Conservation (phyloP, 2,113 vertebrate species). For the Corapipo altera region DNA sequence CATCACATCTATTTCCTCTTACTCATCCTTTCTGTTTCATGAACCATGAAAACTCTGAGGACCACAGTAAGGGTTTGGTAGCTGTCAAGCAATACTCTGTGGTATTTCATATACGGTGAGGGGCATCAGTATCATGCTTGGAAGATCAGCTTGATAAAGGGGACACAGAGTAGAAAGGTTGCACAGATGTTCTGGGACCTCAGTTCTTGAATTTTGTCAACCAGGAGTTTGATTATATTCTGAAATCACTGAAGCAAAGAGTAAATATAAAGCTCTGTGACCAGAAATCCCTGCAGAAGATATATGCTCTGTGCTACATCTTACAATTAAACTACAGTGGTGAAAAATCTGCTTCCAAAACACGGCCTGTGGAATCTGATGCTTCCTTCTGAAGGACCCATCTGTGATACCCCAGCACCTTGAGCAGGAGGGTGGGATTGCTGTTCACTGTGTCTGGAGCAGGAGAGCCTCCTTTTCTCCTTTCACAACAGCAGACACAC, state of each 20-base stretch:
- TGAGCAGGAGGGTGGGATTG: background rate
- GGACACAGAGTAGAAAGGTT: slow-evolving; percentile 10
- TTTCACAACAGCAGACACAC: background rate
- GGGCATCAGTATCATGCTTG: slow-evolving; percentile 12
- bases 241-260: slow-evolving; percentile 41
- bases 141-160: slow-evolving; percentile 45
- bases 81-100: background rate
- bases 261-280: slow-evolving; percentile 60
- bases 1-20: background rate
- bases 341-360: background rate
- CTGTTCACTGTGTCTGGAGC: background rate
- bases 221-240: slow-evolving; percentile 41
- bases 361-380: background rate
- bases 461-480: background rate
- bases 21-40: background rate
- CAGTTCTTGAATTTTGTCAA: background rate
- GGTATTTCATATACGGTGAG: background rate
- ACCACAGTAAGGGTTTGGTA: background rate
- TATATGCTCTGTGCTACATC: background rate
- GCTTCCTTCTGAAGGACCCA: background rate
- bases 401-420: background rate
- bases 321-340: background rate
- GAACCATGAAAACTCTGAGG: background rate
- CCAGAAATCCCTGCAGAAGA: slow-evolving; percentile 49
- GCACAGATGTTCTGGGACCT: slow-evolving; percentile 63